Evolutionary conservation across 2,113 vertebrate species (phyloP).

Genomic region (Callipepla californica): DNA sequence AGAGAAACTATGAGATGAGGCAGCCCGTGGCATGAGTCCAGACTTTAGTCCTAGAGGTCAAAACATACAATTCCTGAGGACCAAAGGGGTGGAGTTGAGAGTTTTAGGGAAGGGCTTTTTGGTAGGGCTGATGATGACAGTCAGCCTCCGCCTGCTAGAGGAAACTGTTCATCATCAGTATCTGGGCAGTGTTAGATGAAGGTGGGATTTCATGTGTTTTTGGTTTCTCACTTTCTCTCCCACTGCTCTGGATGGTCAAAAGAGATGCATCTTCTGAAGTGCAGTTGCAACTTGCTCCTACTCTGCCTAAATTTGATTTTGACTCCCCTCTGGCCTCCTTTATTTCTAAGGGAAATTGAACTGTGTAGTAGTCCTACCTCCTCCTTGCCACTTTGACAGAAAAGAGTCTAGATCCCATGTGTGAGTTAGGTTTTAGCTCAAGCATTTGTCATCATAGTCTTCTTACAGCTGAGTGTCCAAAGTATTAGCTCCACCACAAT

Average conservation of each 20-base stretch:
- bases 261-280: not conserved
- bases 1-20: not conserved
- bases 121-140: not conserved
- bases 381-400: not conserved
- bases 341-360: not conserved
- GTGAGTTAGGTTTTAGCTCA: not conserved
- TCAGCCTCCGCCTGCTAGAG: not conserved
- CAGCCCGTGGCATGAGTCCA: not conserved
- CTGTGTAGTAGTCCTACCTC: not conserved
- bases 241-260: not conserved
- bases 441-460: not conserved
- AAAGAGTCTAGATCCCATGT: not conserved
- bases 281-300: not conserved
- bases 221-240: not conserved
- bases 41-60: not conserved
- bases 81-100: not conserved
- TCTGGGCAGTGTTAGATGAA: not conserved
- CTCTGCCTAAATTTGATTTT: not conserved
- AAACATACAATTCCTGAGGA: not conserved
- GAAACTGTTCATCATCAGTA: rapidly evolving
- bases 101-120: not conserved
- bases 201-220: not conserved
- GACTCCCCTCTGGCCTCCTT: not conserved
- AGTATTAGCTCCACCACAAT: not conserved
- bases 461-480: not conserved